phyloP scores from a whole-genome alignment of 2,888 invertebrate species.

The Plebejus anna region DNA sequence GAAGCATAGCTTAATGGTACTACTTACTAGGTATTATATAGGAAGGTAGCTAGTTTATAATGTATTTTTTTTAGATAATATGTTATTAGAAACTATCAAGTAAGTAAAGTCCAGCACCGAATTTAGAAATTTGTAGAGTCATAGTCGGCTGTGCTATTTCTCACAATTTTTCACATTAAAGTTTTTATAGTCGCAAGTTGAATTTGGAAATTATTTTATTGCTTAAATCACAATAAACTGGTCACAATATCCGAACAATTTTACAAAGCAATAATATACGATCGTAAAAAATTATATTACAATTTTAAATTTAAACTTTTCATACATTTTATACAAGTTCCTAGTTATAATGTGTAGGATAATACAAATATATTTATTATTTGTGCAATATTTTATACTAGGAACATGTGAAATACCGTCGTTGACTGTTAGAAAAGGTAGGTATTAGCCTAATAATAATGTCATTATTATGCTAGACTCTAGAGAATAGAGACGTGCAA shows the following conservation, averaged over 20 bases:
- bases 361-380: neutral
- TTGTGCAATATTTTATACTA: conserved; percentile 39
- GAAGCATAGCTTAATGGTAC: too few relatives aligned
- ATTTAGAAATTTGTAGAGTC: too few relatives aligned
- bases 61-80: too few relatives aligned
- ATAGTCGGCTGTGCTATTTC: too few relatives aligned
- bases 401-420: conserved; percentile 51
- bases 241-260: neutral
- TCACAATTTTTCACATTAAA: too few relatives aligned
- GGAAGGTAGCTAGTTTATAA: too few relatives aligned
- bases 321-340: neutral
- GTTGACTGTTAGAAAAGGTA: conserved; percentile 49
- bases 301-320: neutral
- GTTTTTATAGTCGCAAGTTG: too few relatives aligned
- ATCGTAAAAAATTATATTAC: neutral
- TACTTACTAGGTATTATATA: too few relatives aligned
- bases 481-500: too few relatives aligned
- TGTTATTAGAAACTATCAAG: too few relatives aligned
- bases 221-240: neutral
- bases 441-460: neutral
- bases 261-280: neutral
- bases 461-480: too few relatives aligned
- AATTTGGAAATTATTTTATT: neutral
- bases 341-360: conserved; percentile 2
- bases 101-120: too few relatives aligned